phyloP scores from a whole-genome alignment of 2,888 invertebrate genomes.

The Chromoteleia sp. region DNA sequence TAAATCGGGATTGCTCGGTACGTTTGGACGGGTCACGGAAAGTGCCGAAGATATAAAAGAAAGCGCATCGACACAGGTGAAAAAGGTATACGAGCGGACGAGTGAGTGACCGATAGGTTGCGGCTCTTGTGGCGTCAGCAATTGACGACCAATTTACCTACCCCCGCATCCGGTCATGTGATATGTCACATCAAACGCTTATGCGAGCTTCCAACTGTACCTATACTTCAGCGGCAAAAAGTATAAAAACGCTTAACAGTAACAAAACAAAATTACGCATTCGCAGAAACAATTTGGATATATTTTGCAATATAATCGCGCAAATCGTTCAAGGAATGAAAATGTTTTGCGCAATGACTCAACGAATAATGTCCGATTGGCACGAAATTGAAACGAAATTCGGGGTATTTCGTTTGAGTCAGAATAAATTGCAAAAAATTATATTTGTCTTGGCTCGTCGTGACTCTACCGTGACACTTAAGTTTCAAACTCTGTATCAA shows the following conservation, averaged over 20 bases:
- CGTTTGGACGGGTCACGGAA: too few relatives aligned
- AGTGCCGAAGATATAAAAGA: constrained; percentile 16
- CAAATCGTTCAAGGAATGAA: too few relatives aligned
- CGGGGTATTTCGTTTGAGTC: too few relatives aligned
- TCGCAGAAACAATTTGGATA: not conserved
- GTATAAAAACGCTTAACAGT: constrained; percentile 35
- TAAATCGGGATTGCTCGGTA: too few relatives aligned
- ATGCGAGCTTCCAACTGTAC: constrained; percentile 74
- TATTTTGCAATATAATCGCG: too few relatives aligned
- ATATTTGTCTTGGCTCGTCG: too few relatives aligned
- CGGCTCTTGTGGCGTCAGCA: constrained; percentile 84
- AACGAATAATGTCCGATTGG: too few relatives aligned
- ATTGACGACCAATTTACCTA: constrained; percentile 85
- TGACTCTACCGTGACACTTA: too few relatives aligned
- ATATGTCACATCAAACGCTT: constrained; percentile 81
- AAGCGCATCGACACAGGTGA: constrained; percentile 61
- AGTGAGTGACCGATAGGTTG: constrained; percentile 83
- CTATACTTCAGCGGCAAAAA: constrained; percentile 35
- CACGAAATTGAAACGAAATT: too few relatives aligned
- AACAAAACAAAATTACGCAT: constrained; percentile 23
- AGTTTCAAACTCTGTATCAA: too few relatives aligned
- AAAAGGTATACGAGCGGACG: constrained; percentile 75
- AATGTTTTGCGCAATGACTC: too few relatives aligned
- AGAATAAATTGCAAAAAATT: too few relatives aligned
- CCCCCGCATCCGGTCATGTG: constrained; percentile 85